Evolutionary conservation across 2,797 vertebrate species (phyloP), one percentile per base, ranked within the genome.

Genomic region (Sebastes kiyomatsui): DNA sequence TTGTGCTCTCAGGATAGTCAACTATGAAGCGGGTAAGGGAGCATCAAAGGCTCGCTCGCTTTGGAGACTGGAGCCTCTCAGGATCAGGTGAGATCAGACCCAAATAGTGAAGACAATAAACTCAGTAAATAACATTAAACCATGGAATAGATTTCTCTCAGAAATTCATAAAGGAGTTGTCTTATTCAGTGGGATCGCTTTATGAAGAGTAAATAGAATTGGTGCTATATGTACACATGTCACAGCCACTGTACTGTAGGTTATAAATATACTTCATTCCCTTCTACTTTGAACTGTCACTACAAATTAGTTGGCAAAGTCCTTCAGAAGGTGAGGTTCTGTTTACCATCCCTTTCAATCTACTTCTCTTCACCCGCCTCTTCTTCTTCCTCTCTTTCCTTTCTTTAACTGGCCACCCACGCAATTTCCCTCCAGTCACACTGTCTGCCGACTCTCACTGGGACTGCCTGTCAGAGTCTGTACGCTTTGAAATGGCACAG

Each of bases 11-110:
- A 99, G 98, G 92, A 96, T 97, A 85, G 95, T 98, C 64, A 97
- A 98, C 94, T 99, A 99, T 85, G 98, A 99, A 94, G 95, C 97
- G 0, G 97, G 98, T 10, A 98, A 98, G 94, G 97, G 97, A 81
- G 97, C 97, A 0, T 96, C 95, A 9, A 96, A 87, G 90, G 98
- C 98, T 79, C 96, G 98, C 72, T 99, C 98, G 4, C 93, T 99
- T 67, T 99, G 99, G 99, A 97, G 98, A 96, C 90, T 99, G 90
- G 99, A 99, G 92, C 98, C 98, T 68, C 97, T 99, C 88, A 96
- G 98, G 87, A 98, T 99, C 96, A 99, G 99, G 99, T 99, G 94
- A 90, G 86, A 76, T 75, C 46, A 81, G 28, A 77, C 20, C 11
- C 27, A 32, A 55, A 69, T 18, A 61, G 6, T 33, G 32, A 79